These are phyloP conservation scores for Disparrhopalites patrizii DNA, from an alignment of 2,888 invertebrate genomes.

Conservation along the genomic window DNA sequence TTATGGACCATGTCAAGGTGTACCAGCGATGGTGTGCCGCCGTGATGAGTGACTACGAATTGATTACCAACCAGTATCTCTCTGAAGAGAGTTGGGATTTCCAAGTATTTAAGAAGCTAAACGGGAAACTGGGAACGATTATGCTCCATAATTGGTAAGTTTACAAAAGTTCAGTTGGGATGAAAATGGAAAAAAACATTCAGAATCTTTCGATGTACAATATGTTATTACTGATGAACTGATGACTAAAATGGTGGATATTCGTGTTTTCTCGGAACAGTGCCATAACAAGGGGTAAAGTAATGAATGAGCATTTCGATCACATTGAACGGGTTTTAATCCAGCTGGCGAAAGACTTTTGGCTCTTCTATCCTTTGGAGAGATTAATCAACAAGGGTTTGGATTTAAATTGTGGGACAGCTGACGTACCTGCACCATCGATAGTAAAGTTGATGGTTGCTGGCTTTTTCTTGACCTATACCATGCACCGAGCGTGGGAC, in stretches of 20 bases:
- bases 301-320: neutral
- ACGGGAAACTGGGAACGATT: neutral
- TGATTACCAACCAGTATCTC: conserved; percentile 6
- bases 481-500: neutral
- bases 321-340: neutral
- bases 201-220: neutral
- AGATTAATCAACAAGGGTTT: neutral
- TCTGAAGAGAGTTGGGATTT: neutral
- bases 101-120: neutral
- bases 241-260: neutral
- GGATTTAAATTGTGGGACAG: neutral
- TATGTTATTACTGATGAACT: neutral
- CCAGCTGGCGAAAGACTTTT: conserved; percentile 9
- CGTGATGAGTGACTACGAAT: conserved; percentile 6
- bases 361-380: conserved; percentile 1
- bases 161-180: neutral
- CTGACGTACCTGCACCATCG: neutral
- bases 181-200: too few species aligned
- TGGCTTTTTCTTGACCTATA: conserved; percentile 1
- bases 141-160: conserved; percentile 6
- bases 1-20: neutral
- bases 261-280: too few species aligned
- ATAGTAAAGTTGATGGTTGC: conserved; percentile 4
- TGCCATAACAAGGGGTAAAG: neutral
- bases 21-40: conserved; percentile 10